Evolutionary conservation across 2,888 invertebrate genomes (phyloP).

Genomic region (Drosophila nr. medialis): DNA sequence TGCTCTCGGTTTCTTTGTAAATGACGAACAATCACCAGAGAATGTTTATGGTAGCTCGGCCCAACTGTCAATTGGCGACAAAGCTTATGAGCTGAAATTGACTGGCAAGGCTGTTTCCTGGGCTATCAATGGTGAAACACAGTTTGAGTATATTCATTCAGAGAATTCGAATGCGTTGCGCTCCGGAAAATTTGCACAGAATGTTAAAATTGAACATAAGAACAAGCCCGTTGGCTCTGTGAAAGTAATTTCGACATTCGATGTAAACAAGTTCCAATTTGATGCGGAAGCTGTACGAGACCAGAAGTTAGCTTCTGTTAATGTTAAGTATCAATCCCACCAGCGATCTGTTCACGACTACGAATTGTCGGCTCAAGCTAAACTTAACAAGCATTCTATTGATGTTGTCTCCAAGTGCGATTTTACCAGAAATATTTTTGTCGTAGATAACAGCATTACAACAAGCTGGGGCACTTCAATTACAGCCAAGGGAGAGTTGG

Average conservation of each 20-base stretch:
- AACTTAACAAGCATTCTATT: slow-evolving; percentile 82
- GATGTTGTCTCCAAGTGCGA: slow-evolving; percentile 76
- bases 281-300: slow-evolving; percentile 87
- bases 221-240: slow-evolving; percentile 53
- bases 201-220: slow-evolving; percentile 57
- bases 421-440: slow-evolving; percentile 82
- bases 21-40: slow-evolving; percentile 65
- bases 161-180: slow-evolving; percentile 44
- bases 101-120: slow-evolving; percentile 64
- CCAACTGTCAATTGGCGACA: slow-evolving; percentile 45
- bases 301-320: slow-evolving; percentile 86
- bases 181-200: slow-evolving; percentile 63
- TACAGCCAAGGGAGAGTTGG: slow-evolving; percentile 80
- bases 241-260: slow-evolving; percentile 85
- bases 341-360: slow-evolving; percentile 84
- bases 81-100: slow-evolving; percentile 55
- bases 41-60: slow-evolving; percentile 73
- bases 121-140: slow-evolving; percentile 43
- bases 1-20: slow-evolving; percentile 73
- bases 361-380: slow-evolving; percentile 87
- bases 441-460: slow-evolving; percentile 72
- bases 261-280: slow-evolving; percentile 83
- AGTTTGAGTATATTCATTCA: slow-evolving; percentile 54
- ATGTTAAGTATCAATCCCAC: slow-evolving; percentile 85
- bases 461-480: slow-evolving; percentile 82